A percentile compares a stretch with the other conserved stretches of the same genome.
phyloP scores from a whole-genome alignment of 2,797 vertebrate species.

The Gila robusta region DNA sequence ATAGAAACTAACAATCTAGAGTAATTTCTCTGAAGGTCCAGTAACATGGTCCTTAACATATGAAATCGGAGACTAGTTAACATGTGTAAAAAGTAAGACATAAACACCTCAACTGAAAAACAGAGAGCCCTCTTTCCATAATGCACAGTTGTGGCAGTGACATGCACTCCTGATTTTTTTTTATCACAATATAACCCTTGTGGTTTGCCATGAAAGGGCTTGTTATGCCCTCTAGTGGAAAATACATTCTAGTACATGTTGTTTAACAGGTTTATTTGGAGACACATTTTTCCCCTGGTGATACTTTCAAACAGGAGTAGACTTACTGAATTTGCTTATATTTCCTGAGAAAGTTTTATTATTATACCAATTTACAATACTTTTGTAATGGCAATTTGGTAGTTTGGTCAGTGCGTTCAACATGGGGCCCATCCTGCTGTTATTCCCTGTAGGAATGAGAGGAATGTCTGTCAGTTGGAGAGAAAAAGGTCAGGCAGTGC shows the following conservation, averaged over 20 bases:
- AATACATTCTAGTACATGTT: not conserved
- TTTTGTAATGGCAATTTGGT: not conserved
- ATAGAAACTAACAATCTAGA: not conserved
- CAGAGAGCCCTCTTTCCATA: not conserved
- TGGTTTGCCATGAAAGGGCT: not conserved
- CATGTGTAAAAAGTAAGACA: not conserved
- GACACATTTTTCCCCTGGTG: not conserved
- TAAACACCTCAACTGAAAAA: not conserved
- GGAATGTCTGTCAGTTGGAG: conserved; percentile 26
- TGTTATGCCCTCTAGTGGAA: conserved; percentile 47
- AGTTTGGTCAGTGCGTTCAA: conserved; percentile 2
- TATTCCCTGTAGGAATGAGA: conserved; percentile 36
- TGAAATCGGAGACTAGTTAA: conserved; percentile 40
- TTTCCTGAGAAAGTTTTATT: not conserved
- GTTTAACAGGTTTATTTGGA: not conserved
- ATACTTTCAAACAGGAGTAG: not conserved
- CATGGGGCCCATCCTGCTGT: not conserved
- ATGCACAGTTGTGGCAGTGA: not conserved
- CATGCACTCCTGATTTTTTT: not conserved
- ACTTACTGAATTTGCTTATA: not conserved
- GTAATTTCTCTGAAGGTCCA: not conserved
- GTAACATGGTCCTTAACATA: not conserved
- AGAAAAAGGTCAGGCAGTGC: conserved; percentile 9
- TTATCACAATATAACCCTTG: not conserved
- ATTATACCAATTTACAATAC: not conserved